Percentiles rank a stretch among this genome's conserved stretches.
phyloP scores from a whole-genome alignment of 2,113 vertebrate species.

The Microtus ochrogaster region DNA sequence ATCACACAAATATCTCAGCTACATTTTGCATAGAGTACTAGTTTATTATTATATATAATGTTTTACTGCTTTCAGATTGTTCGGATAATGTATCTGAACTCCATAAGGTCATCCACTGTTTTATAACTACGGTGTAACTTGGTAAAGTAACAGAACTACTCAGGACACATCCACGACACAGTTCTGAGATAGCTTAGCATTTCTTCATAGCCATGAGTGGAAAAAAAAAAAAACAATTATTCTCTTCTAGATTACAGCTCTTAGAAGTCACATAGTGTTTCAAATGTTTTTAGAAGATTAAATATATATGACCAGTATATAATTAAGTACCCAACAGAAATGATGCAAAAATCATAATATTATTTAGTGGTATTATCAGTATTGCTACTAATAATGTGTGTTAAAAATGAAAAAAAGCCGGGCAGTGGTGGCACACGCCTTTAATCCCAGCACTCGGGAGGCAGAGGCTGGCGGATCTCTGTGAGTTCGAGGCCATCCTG shows the following conservation, averaged over 20 bases:
- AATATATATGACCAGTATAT: not conserved
- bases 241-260: constrained; percentile 3
- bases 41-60: not conserved
- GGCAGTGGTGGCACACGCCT: too few relatives aligned
- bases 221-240: not conserved
- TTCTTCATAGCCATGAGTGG: not conserved
- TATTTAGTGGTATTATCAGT: not conserved
- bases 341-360: not conserved
- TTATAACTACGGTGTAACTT: not conserved
- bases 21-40: not conserved
- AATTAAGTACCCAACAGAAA: not conserved
- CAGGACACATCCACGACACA: not conserved
- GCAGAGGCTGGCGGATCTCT: too few relatives aligned
- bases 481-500: too few relatives aligned
- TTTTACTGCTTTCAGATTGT: not conserved
- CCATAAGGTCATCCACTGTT: not conserved
- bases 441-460: too few relatives aligned
- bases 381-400: not conserved
- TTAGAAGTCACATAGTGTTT: not conserved
- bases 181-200: not conserved
- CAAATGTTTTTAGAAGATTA: not conserved
- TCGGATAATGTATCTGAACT: not conserved
- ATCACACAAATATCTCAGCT: not conserved
- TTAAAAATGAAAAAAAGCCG: not conserved
- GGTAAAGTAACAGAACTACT: not conserved